phyloP scores from a whole-genome alignment of 2,113 vertebrate species.

The Hyperopisus bebe region DNA sequence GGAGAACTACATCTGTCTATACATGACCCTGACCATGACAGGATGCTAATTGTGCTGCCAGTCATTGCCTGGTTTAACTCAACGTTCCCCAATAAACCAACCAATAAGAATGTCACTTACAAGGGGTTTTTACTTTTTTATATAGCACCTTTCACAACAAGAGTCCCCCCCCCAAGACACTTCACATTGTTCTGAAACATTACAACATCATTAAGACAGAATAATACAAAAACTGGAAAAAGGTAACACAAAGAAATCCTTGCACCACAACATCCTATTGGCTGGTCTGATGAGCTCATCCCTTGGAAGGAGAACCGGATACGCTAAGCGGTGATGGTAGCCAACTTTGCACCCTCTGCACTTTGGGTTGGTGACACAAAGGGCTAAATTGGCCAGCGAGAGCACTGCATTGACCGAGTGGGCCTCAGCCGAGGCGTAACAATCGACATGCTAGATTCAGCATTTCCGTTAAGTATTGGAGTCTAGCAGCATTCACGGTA shows the following conservation, averaged over 20 bases:
- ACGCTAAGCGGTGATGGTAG: background rate
- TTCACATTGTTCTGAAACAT: background rate
- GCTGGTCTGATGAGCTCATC: background rate
- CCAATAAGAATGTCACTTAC: background rate
- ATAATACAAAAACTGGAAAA: background rate
- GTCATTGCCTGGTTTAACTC: background rate
- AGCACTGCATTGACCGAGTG: background rate
- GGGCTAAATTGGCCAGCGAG: background rate
- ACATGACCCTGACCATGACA: background rate
- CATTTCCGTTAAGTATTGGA: background rate
- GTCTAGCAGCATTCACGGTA: background rate
- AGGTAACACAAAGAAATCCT: background rate
- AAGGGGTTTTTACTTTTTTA: background rate
- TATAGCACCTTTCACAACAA: too few species aligned
- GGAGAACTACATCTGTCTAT: background rate
- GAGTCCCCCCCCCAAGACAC: background rate
- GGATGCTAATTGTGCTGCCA: background rate
- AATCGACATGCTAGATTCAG: background rate
- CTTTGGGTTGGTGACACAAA: background rate
- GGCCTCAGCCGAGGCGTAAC: background rate
- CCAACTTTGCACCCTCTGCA: background rate
- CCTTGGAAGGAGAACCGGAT: background rate
- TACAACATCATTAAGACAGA: background rate
- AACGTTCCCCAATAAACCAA: background rate
- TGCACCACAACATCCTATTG: background rate